Conservation (phyloP, 1,140 invertebrate genomes). For the Ridgeia piscesae region DNA sequence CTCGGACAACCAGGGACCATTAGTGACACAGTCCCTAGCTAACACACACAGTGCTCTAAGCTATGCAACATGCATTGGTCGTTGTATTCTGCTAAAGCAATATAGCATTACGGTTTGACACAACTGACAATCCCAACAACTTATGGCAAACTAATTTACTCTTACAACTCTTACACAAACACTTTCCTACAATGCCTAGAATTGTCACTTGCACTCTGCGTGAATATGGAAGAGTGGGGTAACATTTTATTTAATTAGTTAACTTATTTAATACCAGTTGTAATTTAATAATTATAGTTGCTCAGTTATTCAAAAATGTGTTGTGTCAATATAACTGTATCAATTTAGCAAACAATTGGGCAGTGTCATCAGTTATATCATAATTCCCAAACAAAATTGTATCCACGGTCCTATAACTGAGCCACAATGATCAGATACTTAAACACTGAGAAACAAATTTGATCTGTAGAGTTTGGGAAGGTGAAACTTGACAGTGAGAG, state of each 20-base stretch:
- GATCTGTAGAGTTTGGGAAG: neutral
- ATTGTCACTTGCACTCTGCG: neutral
- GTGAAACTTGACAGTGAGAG: neutral
- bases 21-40: no score
- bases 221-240: neutral
- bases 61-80: neutral
- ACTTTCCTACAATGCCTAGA: neutral
- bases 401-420: no score
- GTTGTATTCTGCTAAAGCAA: neutral
- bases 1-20: no score
- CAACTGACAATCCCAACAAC: neutral
- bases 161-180: neutral
- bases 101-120: neutral
- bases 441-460: neutral
- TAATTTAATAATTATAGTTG: neutral
- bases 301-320: neutral
- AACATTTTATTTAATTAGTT: neutral
- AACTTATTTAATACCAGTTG: neutral
- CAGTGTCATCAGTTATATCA: no score
- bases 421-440: neutral
- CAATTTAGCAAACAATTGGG: neutral
- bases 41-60: neutral
- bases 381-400: no score
- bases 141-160: neutral
- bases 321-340: neutral